Percentiles rank a stretch among this genome's conserved stretches.
phyloP scores from a whole-genome alignment of 2,113 vertebrate genomes.

The Ciconia boyciana region DNA sequence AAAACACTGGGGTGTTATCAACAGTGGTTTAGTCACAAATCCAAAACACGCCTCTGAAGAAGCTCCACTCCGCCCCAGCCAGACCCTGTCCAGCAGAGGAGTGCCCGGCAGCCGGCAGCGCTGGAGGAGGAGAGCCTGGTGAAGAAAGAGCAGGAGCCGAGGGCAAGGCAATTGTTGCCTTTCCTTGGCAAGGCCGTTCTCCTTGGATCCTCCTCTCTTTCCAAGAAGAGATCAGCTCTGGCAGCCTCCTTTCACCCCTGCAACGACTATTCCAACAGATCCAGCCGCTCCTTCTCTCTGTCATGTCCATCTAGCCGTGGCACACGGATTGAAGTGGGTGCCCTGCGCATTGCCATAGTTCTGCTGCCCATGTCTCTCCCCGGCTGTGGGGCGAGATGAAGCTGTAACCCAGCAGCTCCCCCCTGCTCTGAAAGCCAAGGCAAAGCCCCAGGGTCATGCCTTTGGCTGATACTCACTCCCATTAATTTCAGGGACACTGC shows the following conservation, averaged over 20 bases:
- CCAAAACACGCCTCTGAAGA: neutral
- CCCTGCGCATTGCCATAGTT: neutral
- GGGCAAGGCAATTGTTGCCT: neutral
- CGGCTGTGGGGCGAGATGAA: neutral
- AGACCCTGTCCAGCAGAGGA: neutral
- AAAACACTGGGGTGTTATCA: neutral
- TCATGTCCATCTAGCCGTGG: neutral
- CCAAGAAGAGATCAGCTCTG: neutral
- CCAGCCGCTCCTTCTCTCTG: neutral
- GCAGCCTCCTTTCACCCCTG: neutral
- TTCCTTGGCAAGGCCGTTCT: neutral
- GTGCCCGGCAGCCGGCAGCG: rapidly evolving
- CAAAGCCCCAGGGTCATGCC: neutral
- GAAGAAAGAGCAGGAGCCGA: neutral
- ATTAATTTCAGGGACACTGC: neutral
- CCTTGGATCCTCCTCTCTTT: neutral
- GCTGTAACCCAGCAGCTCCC: neutral
- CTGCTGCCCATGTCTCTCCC: neutral
- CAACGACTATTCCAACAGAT: neutral
- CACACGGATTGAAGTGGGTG: rapidly evolving
- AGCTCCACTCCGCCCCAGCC: neutral
- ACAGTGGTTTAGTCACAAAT: neutral
- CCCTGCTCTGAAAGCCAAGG: neutral
- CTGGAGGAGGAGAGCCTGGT: neutral
- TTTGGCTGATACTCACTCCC: neutral